phyloP scores from a whole-genome alignment of 2,888 invertebrate genomes.

The Lasioglossum malachurum region DNA sequence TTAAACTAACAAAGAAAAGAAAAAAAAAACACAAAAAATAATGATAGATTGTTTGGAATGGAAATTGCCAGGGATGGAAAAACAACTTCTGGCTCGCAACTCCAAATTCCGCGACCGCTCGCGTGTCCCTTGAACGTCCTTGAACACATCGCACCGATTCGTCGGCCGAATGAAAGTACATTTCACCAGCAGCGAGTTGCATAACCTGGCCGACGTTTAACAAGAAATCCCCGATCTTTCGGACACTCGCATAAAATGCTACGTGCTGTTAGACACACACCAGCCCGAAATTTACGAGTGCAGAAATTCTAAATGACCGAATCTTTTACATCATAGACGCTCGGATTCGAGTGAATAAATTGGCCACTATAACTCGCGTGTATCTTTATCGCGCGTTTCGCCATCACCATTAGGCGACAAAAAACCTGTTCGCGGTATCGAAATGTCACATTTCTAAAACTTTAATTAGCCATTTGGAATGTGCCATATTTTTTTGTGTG shows the following conservation, averaged over 20 bases:
- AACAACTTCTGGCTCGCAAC: neutral
- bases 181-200: conserved; percentile 71
- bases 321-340: neutral
- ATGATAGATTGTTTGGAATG: neutral
- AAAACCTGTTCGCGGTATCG: neutral
- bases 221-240: conserved; percentile 31
- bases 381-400: neutral
- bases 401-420: neutral
- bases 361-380: neutral
- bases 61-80: neutral
- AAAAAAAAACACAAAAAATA: neutral
- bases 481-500: neutral
- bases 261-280: conserved; percentile 23
- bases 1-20: neutral
- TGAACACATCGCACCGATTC: conserved; percentile 48
- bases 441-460: neutral
- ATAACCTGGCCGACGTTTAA: conserved; percentile 42
- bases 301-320: neutral
- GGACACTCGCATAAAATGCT: conserved; percentile 10
- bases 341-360: neutral
- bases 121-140: conserved; percentile 37
- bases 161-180: conserved; percentile 74
- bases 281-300: neutral
- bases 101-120: conserved; percentile 26
- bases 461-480: neutral